phyloP scores from a whole-genome alignment of 2,113 vertebrate genomes.

The Suricata suricatta region DNA sequence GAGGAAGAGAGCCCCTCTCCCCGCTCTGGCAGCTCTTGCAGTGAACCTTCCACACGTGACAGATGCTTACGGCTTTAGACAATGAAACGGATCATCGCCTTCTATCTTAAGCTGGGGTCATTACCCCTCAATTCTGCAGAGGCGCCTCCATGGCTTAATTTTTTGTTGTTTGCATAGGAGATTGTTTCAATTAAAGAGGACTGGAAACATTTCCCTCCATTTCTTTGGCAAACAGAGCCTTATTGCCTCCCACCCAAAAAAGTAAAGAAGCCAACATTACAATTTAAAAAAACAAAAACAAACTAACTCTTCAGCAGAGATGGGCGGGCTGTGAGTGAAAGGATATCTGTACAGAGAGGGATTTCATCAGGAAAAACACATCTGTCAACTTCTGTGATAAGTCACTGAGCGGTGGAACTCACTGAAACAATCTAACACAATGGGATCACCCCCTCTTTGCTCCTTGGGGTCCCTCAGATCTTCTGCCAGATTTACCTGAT shows the following conservation, averaged over 20 bases:
- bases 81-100: slow-evolving; percentile 63
- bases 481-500: background rate
- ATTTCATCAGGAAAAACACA: slow-evolving; percentile 38
- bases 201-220: slow-evolving; percentile 47
- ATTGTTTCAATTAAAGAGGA: slow-evolving; percentile 60
- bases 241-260: background rate
- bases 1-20: background rate
- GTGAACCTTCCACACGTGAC: slow-evolving; percentile 23
- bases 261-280: background rate
- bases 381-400: background rate
- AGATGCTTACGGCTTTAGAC: slow-evolving; percentile 57
- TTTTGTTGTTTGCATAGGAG: slow-evolving; percentile 64
- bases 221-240: slow-evolving; percentile 64
- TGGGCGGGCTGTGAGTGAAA: background rate
- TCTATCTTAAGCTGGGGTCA: slow-evolving; percentile 58
- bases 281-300: slow-evolving; percentile 11
- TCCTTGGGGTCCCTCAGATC: background rate
- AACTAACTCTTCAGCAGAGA: background rate
- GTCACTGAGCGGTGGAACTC: slow-evolving; percentile 11
- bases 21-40: background rate
- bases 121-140: slow-evolving; percentile 70
- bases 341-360: background rate
- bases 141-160: slow-evolving; percentile 18
- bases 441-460: background rate
- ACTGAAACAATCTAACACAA: background rate